Evolutionary conservation across 2,113 vertebrate species (phyloP).

Genomic region (Oenanthe melanoleuca): DNA sequence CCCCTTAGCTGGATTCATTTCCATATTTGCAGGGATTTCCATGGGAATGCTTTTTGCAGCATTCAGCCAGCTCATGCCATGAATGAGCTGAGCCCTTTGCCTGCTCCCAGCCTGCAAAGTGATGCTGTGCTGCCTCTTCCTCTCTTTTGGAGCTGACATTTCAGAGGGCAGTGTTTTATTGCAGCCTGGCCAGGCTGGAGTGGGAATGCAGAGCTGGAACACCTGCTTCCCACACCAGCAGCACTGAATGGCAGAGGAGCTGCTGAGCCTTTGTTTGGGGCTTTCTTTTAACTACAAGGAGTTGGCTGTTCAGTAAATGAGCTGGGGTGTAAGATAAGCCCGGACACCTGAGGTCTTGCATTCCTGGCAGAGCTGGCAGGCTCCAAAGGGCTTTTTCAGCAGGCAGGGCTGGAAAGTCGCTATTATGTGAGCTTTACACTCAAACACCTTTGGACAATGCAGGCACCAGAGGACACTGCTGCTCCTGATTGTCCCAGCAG

Average conservation of each 20-base stretch:
- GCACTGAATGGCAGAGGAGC: background rate
- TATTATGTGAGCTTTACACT: conserved; percentile 63
- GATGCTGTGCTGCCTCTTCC: background rate
- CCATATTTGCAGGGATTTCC: background rate
- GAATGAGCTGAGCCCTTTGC: background rate
- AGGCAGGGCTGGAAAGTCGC: background rate
- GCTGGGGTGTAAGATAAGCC: conserved; percentile 49
- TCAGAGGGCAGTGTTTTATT: background rate
- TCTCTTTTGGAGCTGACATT: background rate
- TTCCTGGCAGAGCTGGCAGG: conserved; percentile 19
- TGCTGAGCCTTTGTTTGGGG: conserved; percentile 35
- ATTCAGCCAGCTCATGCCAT: background rate
- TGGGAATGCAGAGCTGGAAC: background rate
- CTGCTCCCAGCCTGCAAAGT: background rate
- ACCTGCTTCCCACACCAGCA: conserved; percentile 38
- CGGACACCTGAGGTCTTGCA: conserved; percentile 50
- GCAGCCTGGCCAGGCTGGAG: conserved; percentile 15
- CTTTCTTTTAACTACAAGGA: conserved; percentile 52
- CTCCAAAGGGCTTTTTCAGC: conserved; percentile 43
- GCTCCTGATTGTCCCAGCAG: conserved; percentile 6
- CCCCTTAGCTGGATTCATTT: background rate
- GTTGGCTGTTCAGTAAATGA: conserved; percentile 47
- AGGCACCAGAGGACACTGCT: conserved; percentile 59
- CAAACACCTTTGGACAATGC: conserved; percentile 71
- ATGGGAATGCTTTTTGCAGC: background rate